Conservation (phyloP, 1,140 invertebrate species). For the Andrena cerasifolii region DNA sequence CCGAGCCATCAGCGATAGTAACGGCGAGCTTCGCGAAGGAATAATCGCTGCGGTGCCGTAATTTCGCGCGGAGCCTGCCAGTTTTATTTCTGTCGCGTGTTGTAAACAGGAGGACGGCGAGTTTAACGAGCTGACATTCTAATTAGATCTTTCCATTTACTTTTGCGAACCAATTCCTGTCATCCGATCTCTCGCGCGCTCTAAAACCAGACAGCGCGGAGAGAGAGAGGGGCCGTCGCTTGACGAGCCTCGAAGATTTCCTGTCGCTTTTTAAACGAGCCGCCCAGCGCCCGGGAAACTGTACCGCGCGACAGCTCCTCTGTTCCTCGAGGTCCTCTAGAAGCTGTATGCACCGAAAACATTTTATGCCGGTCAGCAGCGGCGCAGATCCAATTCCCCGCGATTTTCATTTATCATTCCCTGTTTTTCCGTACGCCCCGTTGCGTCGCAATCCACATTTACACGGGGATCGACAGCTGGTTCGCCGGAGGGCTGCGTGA, state of each 20-base stretch:
- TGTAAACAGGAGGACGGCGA: slow-evolving; percentile 49
- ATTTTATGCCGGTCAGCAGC: too few species aligned
- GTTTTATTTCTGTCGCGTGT: slow-evolving; percentile 55
- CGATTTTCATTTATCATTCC: too few species aligned
- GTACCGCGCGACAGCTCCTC: too few species aligned
- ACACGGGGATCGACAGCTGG: too few species aligned
- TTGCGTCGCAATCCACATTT: too few species aligned
- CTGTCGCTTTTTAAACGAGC: slow-evolving; percentile 8
- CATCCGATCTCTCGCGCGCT: slow-evolving; percentile 21
- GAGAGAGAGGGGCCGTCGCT: neutral
- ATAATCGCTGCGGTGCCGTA: neutral
- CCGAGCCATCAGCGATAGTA: slow-evolving; percentile 15
- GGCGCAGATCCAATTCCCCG: too few species aligned
- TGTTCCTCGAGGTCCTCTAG: too few species aligned
- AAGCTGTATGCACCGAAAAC: too few species aligned
- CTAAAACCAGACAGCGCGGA: slow-evolving; percentile 30
- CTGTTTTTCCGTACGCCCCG: too few species aligned
- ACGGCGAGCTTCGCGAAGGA: slow-evolving; percentile 21
- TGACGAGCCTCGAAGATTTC: slow-evolving; percentile 13
- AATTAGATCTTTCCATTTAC: slow-evolving; percentile 57
- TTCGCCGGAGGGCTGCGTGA: neutral
- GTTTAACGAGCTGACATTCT: slow-evolving; percentile 58
- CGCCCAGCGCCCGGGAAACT: too few species aligned
- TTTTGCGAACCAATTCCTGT: slow-evolving; percentile 43
- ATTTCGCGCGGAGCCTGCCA: slow-evolving; percentile 35